These are phyloP conservation scores for Etheostoma nigrum DNA, from an alignment of 2,797 vertebrate genomes.

Conservation along the genomic window DNA sequence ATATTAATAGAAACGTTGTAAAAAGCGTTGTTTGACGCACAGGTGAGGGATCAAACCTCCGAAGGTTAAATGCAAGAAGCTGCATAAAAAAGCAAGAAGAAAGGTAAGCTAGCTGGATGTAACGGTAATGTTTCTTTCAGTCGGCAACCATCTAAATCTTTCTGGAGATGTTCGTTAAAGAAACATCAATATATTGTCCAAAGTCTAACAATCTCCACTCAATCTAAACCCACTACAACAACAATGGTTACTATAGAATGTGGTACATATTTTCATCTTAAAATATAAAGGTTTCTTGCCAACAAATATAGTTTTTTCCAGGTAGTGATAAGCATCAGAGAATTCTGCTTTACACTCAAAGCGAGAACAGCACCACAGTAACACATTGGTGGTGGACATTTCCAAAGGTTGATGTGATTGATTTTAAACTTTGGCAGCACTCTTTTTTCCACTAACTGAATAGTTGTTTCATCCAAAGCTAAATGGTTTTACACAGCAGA, in stretches of 20 bases:
- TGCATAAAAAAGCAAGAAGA: neutral
- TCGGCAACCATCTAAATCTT: neutral
- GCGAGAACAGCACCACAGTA: slow-evolving; percentile 3
- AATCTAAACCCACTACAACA: neutral
- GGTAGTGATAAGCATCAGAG: slow-evolving; percentile 3
- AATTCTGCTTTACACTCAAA: slow-evolving; percentile 53
- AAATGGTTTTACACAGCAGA: slow-evolving; percentile 76
- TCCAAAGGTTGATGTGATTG: slow-evolving; percentile 73
- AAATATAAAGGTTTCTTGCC: neutral
- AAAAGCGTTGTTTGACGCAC: no score
- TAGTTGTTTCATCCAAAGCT: slow-evolving; percentile 74
- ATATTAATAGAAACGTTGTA: no score
- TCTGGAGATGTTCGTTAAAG: no score
- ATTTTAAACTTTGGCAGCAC: slow-evolving; percentile 70
- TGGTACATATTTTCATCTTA: neutral
- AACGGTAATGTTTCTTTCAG: neutral
- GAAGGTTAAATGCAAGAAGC: no score
- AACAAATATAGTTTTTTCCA: neutral
- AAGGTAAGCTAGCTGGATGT: neutral
- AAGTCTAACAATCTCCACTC: neutral
- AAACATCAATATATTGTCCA: neutral
- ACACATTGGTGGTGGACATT: slow-evolving; percentile 67
- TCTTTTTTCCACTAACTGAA: slow-evolving; percentile 62
- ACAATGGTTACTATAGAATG: neutral
- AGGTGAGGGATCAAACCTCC: no score